These are phyloP conservation scores for Sclerurus mexicanus DNA, from an alignment of 2,113 vertebrate genomes.

Conservation along the genomic window DNA sequence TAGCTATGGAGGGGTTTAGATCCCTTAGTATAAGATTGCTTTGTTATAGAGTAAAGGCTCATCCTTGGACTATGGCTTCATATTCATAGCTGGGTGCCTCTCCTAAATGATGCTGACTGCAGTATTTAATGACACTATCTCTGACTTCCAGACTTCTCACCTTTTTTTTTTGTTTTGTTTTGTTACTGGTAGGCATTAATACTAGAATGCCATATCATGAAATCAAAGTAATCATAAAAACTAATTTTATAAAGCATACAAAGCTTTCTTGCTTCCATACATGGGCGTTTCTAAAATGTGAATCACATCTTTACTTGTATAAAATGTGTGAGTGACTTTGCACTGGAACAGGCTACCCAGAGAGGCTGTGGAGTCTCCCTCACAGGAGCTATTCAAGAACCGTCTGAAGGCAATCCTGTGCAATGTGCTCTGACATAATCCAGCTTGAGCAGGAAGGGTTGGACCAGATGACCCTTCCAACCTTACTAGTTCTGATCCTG, in stretches of 20 bases:
- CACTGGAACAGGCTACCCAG: not conserved
- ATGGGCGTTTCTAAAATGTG: not conserved
- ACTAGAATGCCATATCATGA: not conserved
- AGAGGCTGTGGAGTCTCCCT: not conserved
- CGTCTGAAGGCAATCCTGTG: not conserved
- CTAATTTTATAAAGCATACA: not conserved
- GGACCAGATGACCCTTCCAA: too few relatives aligned
- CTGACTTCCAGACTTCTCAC: not conserved
- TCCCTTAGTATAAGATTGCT: not conserved
- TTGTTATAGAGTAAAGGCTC: not conserved
- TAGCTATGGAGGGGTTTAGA: not conserved
- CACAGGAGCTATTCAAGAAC: not conserved
- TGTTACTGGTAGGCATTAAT: not conserved
- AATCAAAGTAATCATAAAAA: not conserved
- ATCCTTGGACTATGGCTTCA: not conserved
- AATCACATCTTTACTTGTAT: not conserved
- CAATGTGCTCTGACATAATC: not conserved
- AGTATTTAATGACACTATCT: not conserved
- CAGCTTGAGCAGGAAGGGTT: not conserved
- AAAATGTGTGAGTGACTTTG: not conserved
- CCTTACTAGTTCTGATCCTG: not conserved
- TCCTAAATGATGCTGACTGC: not conserved
- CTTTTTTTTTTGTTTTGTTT: not conserved
- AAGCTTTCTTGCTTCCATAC: not conserved
- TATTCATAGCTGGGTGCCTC: not conserved